Conservation (phyloP, 2,113 vertebrate genomes). For the Lichenostomus cassidix region DNA sequence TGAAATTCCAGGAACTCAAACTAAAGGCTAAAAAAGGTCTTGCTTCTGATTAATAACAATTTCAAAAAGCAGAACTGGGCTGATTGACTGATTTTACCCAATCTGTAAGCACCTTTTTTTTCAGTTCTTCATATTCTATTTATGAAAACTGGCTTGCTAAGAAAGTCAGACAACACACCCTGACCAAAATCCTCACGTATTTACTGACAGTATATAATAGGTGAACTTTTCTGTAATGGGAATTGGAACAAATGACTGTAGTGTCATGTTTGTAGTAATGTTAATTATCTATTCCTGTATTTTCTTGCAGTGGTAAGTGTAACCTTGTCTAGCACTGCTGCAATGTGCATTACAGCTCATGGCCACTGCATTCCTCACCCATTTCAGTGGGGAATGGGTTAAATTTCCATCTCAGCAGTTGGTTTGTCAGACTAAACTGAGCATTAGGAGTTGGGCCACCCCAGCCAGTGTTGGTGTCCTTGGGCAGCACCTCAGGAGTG, state of each 20-base stretch:
- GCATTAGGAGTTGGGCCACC: neutral
- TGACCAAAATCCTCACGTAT: neutral
- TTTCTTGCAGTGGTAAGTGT: neutral
- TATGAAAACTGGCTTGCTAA: neutral
- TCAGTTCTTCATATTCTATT: neutral
- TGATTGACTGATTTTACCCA: neutral
- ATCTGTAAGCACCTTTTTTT: neutral
- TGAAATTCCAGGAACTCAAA: neutral
- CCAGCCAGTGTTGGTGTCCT: neutral
- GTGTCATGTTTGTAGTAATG: too few species aligned
- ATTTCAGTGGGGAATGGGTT: neutral
- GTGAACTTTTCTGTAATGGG: fast-evolving
- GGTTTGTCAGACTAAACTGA: neutral
- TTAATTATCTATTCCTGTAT: neutral
- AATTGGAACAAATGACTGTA: neutral
- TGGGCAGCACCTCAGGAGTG: neutral
- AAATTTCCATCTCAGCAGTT: neutral
- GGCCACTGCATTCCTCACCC: neutral
- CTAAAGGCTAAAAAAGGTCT: neutral
- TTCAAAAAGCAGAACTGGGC: neutral
- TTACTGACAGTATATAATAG: neutral
- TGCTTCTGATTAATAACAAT: neutral
- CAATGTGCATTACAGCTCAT: fast-evolving
- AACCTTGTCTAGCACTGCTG: neutral
- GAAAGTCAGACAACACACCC: neutral